A percentile compares a stretch with the other conserved stretches of the same genome.
phyloP scores from a whole-genome alignment of 2,797 vertebrate species.

The Decapterus maruadsi region DNA sequence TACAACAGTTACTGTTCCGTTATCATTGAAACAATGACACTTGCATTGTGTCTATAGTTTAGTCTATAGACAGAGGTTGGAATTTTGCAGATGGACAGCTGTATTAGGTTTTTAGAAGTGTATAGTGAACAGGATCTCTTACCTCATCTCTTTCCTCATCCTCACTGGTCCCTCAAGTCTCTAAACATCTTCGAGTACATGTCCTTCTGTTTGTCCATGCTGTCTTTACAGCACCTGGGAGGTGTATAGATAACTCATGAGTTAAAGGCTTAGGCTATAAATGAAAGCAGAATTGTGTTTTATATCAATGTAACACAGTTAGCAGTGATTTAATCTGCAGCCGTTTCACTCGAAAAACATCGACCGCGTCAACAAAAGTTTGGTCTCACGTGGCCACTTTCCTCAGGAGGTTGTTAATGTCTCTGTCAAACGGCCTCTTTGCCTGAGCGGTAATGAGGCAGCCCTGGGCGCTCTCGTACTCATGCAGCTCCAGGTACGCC shows the following conservation, averaged over 20 bases:
- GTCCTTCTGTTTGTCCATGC: conserved; percentile 78
- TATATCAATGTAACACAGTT: neutral
- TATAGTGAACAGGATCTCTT: conserved; percentile 1
- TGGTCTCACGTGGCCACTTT: conserved; percentile 86
- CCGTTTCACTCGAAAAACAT: neutral
- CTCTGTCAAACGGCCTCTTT: conserved; percentile 89
- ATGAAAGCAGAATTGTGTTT: neutral
- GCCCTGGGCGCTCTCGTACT: conserved; percentile 88
- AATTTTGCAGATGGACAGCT: no score
- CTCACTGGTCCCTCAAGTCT: conserved; percentile 45
- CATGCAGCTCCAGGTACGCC: conserved; percentile 90
- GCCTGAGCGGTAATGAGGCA: conserved; percentile 90
- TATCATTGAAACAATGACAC: no score
- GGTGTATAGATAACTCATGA: neutral
- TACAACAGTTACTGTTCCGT: no score
- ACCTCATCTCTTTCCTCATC: conserved; percentile 31
- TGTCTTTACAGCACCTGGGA: conserved; percentile 74
- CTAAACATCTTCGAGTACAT: conserved; percentile 81
- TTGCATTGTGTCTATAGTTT: no score
- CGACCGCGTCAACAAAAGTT: neutral
- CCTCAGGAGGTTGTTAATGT: conserved; percentile 92
- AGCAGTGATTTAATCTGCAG: neutral
- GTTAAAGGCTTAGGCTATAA: neutral
- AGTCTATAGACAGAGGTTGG: no score
- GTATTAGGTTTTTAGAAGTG: no score